A percentile compares a stretch with the other conserved stretches of the same genome.
phyloP scores from a whole-genome alignment of 2,113 vertebrate genomes.

The Asarcornis scutulata region DNA sequence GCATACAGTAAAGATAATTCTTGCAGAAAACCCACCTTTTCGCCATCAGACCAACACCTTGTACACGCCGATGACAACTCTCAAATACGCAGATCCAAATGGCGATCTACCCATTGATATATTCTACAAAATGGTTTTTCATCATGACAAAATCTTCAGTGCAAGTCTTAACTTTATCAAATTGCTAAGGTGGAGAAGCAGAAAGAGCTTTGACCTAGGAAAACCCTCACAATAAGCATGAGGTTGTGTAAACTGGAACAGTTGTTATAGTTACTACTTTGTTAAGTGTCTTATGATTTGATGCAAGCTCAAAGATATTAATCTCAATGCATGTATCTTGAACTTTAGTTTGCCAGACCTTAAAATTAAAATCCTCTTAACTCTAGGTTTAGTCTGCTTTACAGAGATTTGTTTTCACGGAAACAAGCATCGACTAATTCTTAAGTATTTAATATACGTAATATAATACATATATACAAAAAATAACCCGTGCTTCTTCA shows the following conservation, averaged over 20 bases:
- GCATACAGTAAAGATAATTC: conserved; percentile 86
- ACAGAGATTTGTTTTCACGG: neutral
- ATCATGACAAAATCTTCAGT: conserved; percentile 87
- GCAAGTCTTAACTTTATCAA: conserved; percentile 89
- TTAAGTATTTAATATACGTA: neutral
- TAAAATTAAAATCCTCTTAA: neutral
- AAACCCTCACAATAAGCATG: conserved; percentile 56
- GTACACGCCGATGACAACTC: conserved; percentile 87
- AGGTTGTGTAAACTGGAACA: neutral
- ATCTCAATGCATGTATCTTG: neutral
- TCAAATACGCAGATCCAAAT: conserved; percentile 86
- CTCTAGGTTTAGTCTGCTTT: neutral
- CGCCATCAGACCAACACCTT: conserved; percentile 87
- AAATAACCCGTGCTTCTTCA: neutral
- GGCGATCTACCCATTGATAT: conserved; percentile 87
- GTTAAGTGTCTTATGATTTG: too few species aligned
- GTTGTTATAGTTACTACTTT: neutral
- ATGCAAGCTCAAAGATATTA: neutral
- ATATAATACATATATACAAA: too few species aligned
- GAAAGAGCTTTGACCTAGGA: conserved; percentile 82
- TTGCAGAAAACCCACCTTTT: conserved; percentile 85
- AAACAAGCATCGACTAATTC: neutral
- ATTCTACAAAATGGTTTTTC: conserved; percentile 90
- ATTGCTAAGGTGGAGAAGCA: conserved; percentile 85
- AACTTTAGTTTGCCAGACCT: neutral